A percentile compares a stretch with the other conserved stretches of the same genome.
Conservation (phyloP, 2,888 invertebrate genomes). For the Apotomis turbidana region DNA sequence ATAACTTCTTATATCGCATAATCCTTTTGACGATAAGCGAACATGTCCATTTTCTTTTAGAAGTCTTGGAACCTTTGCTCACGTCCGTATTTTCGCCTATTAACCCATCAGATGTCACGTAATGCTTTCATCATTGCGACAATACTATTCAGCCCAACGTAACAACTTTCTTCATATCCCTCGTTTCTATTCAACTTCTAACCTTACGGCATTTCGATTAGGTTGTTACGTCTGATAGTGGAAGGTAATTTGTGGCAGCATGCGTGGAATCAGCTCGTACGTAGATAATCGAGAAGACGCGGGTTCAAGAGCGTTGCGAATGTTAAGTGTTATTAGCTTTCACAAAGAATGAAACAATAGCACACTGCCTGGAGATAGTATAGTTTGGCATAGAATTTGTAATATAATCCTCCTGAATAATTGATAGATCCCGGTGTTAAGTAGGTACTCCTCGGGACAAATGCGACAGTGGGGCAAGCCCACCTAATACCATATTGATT, state of each 20-base stretch:
- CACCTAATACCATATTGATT: no score
- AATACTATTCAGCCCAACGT: slow-evolving; percentile 39
- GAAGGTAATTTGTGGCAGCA: slow-evolving; percentile 44
- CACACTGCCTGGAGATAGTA: not conserved
- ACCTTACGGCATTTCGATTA: slow-evolving; percentile 30
- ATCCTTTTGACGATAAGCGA: not conserved
- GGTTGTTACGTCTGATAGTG: slow-evolving; percentile 1
- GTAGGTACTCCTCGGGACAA: no score
- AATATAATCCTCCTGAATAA: not conserved
- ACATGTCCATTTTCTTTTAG: not conserved
- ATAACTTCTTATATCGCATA: not conserved
- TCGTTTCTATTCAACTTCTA: slow-evolving; percentile 14
- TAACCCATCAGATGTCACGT: slow-evolving; percentile 43
- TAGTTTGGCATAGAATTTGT: not conserved
- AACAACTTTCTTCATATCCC: slow-evolving; percentile 39
- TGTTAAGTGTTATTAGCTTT: slow-evolving; percentile 54
- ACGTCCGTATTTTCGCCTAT: slow-evolving; percentile 37
- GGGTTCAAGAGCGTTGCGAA: slow-evolving; percentile 55
- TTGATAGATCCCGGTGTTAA: no score
- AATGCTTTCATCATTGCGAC: slow-evolving; percentile 45
- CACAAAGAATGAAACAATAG: slow-evolving; percentile 49
- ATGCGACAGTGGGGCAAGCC: no score
- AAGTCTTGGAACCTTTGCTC: not conserved
- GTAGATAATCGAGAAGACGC: slow-evolving; percentile 48
- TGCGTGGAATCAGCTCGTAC: slow-evolving; percentile 57